phyloP scores from a whole-genome alignment of 2,113 vertebrate species.

The Buteo buteo region DNA sequence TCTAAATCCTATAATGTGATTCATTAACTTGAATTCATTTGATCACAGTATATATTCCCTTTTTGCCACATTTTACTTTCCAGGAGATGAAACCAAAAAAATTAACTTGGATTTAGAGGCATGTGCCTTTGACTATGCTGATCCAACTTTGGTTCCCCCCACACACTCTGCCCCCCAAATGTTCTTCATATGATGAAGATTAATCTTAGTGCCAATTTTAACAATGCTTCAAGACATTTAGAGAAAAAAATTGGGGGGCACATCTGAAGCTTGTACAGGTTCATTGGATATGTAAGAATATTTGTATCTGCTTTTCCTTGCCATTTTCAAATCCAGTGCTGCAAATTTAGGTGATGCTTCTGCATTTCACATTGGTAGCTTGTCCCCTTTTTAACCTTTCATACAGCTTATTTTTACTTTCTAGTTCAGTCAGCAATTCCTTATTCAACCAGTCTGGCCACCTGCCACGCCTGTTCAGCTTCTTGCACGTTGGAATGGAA shows the following conservation, averaged over 20 bases:
- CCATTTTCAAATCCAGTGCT: not conserved
- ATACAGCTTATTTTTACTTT: not conserved
- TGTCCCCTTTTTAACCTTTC: not conserved
- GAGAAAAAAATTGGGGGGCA: not conserved
- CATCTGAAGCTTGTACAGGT: not conserved
- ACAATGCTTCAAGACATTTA: not conserved
- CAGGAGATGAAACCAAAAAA: not conserved
- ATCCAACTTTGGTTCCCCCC: not conserved
- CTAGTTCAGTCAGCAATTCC: not conserved
- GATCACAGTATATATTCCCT: not conserved
- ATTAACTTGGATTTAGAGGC: not conserved
- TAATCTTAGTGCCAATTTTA: not conserved
- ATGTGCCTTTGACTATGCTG: not conserved
- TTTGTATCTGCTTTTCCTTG: not conserved
- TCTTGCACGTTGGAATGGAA: not conserved
- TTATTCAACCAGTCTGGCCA: not conserved
- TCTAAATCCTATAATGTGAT: not conserved
- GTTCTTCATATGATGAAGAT: not conserved
- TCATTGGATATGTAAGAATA: not conserved
- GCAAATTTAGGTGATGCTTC: not conserved
- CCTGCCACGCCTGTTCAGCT: not conserved
- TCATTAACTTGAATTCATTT: not conserved
- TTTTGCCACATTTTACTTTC: not conserved
- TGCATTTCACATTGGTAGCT: not conserved
- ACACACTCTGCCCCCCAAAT: accelerated